Conservation (phyloP, 2,113 vertebrate species). For the Odocoileus virginianus region DNA sequence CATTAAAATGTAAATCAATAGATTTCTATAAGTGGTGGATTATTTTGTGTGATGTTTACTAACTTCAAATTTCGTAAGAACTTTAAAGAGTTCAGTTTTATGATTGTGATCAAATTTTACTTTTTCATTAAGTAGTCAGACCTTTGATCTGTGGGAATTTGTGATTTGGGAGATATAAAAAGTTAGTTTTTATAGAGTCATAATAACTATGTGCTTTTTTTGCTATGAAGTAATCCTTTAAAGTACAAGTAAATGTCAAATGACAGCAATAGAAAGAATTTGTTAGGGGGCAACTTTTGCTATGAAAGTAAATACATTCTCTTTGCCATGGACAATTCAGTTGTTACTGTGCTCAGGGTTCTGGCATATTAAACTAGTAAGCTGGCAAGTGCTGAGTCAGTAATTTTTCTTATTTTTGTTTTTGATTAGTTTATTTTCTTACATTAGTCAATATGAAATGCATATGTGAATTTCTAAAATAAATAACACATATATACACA, state of each 20-base stretch:
- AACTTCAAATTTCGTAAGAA: neutral
- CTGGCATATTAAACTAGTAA: neutral
- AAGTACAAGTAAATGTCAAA: neutral
- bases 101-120: neutral
- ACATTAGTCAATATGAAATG: neutral
- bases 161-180: neutral
- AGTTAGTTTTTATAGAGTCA: constrained; percentile 1
- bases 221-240: neutral
- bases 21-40: neutral
- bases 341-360: neutral
- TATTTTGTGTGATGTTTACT: neutral
- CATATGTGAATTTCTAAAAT: neutral
- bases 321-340: neutral
- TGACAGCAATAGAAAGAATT: neutral
- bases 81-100: constrained; percentile 25
- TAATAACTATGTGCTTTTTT: neutral
- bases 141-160: neutral
- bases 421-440: neutral
- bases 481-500: neutral
- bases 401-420: constrained; percentile 8
- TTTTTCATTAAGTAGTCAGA: neutral
- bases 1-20: constrained; percentile 30
- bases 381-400: neutral
- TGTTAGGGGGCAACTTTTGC: neutral
- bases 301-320: neutral